Percentiles rank a stretch among this genome's conserved stretches.
Evolutionary conservation across 2,797 vertebrate species (phyloP).

Genomic region (Buphagus erythrorhynchus): DNA sequence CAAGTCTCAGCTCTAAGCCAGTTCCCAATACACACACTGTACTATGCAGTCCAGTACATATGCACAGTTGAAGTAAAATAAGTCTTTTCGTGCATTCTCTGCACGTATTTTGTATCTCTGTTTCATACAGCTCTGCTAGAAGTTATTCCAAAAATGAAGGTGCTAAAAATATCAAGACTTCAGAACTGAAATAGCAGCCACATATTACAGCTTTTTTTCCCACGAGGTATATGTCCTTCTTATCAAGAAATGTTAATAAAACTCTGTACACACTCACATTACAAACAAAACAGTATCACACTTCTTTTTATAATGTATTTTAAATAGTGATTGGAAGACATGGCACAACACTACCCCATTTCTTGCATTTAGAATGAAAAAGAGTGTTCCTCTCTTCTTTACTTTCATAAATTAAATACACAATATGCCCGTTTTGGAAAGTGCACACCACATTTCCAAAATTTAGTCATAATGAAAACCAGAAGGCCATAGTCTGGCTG

Average conservation of each 20-base stretch:
- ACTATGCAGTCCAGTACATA: not conserved
- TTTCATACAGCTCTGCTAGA: not conserved
- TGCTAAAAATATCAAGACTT: conserved; percentile 41
- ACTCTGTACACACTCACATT: not conserved
- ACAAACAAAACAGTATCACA: not conserved
- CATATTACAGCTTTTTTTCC: not conserved
- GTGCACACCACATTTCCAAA: conserved; percentile 24
- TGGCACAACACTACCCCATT: not conserved
- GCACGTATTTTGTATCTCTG: conserved; percentile 33
- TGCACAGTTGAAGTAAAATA: not conserved
- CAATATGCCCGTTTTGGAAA: conserved; percentile 37
- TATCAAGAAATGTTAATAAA: not conserved
- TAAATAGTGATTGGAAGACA: not conserved
- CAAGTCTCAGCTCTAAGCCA: conserved; percentile 50
- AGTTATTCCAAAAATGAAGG: conserved; percentile 49
- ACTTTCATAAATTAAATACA: conserved; percentile 31
- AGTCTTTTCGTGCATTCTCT: conserved; percentile 12
- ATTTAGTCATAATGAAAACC: conserved; percentile 56
- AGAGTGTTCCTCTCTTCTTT: not conserved
- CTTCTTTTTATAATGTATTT: not conserved
- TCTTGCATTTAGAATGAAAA: not conserved
- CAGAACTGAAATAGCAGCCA: not conserved
- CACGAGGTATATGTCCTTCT: not conserved
- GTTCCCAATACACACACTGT: conserved; percentile 29
- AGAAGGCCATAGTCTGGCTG: conserved; percentile 53